Evolutionary conservation across 2,888 invertebrate species (phyloP), one percentile per base, ranked within the genome.

Genomic region (Xanthia icteritia): DNA sequence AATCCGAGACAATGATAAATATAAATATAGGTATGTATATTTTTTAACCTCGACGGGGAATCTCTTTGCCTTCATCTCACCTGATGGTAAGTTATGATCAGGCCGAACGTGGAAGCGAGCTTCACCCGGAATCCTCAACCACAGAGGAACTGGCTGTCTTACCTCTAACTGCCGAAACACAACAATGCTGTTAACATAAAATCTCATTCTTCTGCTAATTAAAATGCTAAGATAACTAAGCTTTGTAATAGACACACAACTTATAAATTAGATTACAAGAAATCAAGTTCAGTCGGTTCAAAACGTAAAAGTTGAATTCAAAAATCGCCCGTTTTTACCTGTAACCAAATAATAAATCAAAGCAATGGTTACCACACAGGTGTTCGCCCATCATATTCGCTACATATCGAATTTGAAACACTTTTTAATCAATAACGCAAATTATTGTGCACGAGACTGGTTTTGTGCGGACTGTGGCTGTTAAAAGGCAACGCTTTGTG

Each of bases 401-500:
- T 67, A 39, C 61, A 72, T 31, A 75, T 63, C 67, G 13, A 69
- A 76, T 84, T 78, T 77, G 77, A 73, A 85, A 79, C 79, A 78
- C 76, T 87, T 78, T 77, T 70, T 75, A 83, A 85, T 79, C 82
- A 81, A 86, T 85, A 85, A 80, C 67, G 78, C 69, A 81, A 83
- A 86, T 86, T 88, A 86, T 86, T 88, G 73, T 77, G 60, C 42
- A 66, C 75, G 36, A 54, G 66, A 64, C 70, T 58, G 66, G 76
- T 81, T 84, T 84, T 82, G 17, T 68, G 67, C 67, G 58, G 39
- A 73, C 76, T 74, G 81, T 82, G 81, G 77, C 78, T 84, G 83
- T 84, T 83, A 90, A 91, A 90, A 84, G 87, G 78, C 77, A 82
- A 76, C 42, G 85, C 89, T 91, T 91, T 91, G 90, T 89, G 91